Conservation (phyloP, 2,797 vertebrate genomes). For the Selene dorsalis region DNA sequence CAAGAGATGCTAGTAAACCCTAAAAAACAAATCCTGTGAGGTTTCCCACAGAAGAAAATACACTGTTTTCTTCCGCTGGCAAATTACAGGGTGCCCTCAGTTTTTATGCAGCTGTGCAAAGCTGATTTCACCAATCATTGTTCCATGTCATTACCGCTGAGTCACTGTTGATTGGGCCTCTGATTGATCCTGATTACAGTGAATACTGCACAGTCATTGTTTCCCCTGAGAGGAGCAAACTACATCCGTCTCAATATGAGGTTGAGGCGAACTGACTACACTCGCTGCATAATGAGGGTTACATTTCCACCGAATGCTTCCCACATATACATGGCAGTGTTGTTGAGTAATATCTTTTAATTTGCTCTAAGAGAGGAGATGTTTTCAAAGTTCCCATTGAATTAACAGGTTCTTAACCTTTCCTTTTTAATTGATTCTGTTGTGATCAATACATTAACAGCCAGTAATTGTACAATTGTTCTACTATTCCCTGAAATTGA, state of each 20-base stretch:
- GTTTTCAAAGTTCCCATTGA: neutral
- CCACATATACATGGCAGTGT: neutral
- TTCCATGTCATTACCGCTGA: conserved; percentile 59
- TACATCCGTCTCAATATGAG: conserved; percentile 30
- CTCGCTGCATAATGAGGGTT: conserved; percentile 34
- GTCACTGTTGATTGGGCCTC: conserved; percentile 56
- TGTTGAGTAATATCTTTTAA: conserved; percentile 22
- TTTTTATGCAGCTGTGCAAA: conserved; percentile 23
- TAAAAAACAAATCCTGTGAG: neutral
- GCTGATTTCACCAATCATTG: conserved; percentile 52
- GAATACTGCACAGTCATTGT: conserved; percentile 60
- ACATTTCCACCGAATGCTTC: conserved; percentile 28
- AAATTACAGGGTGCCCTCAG: conserved; percentile 3
- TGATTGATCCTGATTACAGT: conserved; percentile 55
- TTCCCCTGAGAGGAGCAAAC: conserved; percentile 30
- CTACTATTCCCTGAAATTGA: neutral
- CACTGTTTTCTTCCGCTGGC: neutral
- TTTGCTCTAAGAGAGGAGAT: neutral
- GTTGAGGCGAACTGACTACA: conserved; percentile 24
- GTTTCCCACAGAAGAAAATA: neutral
- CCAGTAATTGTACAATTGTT: neutral
- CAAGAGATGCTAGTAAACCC: neutral
- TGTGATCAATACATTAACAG: conserved; percentile 14
- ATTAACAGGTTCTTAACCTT: conserved; percentile 13
- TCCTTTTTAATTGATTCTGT: conserved; percentile 7